Evolutionary conservation across 2,113 vertebrate species (phyloP).

Genomic region (Litocranius walleri): DNA sequence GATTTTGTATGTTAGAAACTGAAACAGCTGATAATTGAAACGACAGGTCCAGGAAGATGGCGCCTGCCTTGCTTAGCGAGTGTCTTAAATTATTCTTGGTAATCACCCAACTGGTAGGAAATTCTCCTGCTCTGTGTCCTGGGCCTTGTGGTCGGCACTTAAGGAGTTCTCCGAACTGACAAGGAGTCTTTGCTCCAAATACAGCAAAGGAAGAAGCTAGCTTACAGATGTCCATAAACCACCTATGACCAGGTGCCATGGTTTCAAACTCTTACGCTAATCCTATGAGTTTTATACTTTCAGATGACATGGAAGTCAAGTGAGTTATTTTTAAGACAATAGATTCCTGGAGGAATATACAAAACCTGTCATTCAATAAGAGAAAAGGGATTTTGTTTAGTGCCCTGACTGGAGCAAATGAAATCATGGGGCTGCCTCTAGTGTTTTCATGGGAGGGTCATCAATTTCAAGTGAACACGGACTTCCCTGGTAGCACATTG

Average conservation of each 20-base stretch:
- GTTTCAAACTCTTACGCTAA: neutral
- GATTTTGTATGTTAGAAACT: neutral
- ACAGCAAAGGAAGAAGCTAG: slow-evolving; percentile 70
- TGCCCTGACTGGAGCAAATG: neutral
- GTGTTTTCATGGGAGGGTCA: neutral
- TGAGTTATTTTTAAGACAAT: neutral
- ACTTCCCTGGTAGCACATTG: neutral
- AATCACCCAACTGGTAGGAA: neutral
- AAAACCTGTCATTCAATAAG: neutral
- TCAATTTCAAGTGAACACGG: neutral
- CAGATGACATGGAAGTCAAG: neutral
- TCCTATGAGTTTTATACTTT: neutral
- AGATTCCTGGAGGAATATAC: neutral
- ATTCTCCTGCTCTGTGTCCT: neutral
- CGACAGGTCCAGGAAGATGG: neutral
- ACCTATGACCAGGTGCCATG: slow-evolving; percentile 26
- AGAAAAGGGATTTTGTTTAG: neutral
- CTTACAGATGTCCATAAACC: slow-evolving; percentile 52
- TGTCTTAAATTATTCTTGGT: neutral
- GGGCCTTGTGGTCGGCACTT: slow-evolving; percentile 10
- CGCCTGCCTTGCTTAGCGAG: neutral
- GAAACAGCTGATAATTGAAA: neutral
- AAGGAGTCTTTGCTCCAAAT: slow-evolving; percentile 74
- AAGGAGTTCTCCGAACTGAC: slow-evolving; percentile 47
- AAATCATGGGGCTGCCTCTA: neutral